phyloP scores from a whole-genome alignment of 2,797 vertebrate genomes.

The Lateolabrax maculatus region DNA sequence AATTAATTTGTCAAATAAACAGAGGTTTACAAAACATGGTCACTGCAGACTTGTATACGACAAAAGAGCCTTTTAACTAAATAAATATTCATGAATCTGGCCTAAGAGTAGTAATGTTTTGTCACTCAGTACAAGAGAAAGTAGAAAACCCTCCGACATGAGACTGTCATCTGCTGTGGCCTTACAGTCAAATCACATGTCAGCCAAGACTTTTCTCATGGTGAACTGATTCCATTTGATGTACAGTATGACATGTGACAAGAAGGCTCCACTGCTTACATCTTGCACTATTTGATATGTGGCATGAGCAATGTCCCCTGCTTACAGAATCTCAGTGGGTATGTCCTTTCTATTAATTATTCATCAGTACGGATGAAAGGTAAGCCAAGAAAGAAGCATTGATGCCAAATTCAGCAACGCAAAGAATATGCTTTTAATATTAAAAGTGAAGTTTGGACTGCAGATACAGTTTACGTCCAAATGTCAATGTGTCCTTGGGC shows the following conservation, averaged over 20 bases:
- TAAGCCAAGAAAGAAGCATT: conserved; percentile 21
- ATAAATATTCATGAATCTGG: conserved; percentile 32
- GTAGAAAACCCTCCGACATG: conserved; percentile 26
- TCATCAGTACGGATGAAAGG: conserved; percentile 47
- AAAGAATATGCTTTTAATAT: conserved; percentile 17
- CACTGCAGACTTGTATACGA: neutral
- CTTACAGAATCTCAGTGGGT: conserved; percentile 53
- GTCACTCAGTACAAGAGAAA: conserved; percentile 14
- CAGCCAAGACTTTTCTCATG: conserved; percentile 27
- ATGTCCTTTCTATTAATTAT: conserved; percentile 64
- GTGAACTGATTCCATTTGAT: conserved; percentile 39
- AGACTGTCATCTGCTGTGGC: conserved; percentile 34
- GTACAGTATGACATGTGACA: conserved; percentile 39
- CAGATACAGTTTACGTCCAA: neutral
- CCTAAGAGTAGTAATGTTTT: conserved; percentile 11
- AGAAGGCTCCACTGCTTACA: conserved; percentile 21
- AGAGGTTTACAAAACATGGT: too few species aligned
- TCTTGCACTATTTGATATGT: conserved; percentile 49
- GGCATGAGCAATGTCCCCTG: conserved; percentile 49
- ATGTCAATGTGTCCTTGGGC: too few species aligned
- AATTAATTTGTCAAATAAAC: too few species aligned
- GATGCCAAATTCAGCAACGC: conserved; percentile 34
- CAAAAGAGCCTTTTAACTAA: neutral
- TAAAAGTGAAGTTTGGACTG: neutral
- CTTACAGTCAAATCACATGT: conserved; percentile 44